These are phyloP conservation scores for Zaprionus inermis DNA, from an alignment of 1,140 invertebrate species.

Conservation along the genomic window DNA sequence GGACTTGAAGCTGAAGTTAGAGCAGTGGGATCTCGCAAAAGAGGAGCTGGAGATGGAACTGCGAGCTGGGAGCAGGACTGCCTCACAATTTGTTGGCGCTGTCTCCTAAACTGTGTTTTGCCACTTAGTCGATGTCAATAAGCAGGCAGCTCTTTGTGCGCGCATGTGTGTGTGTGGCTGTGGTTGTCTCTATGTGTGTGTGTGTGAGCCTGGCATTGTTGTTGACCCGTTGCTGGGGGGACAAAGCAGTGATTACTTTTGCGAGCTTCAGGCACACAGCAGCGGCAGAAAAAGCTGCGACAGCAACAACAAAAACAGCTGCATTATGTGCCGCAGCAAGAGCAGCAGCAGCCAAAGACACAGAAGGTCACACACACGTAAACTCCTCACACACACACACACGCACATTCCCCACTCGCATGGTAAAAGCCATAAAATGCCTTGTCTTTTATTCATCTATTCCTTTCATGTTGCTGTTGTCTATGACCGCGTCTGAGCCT, in stretches of 20 bases:
- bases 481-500: conserved; percentile 32
- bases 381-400: conserved; percentile 1
- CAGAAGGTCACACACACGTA: conserved; percentile 63
- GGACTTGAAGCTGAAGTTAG: neutral
- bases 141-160: conserved; percentile 24
- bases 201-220: conserved; percentile 20
- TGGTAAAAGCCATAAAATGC: conserved; percentile 52
- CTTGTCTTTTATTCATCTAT: conserved; percentile 37
- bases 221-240: conserved; percentile 31
- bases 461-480: conserved; percentile 15
- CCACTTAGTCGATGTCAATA: conserved; percentile 75
- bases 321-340: conserved; percentile 57
- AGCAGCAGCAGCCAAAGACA: conserved; percentile 69
- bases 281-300: conserved; percentile 12
- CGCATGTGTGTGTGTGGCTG: neutral
- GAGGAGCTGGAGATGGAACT: neutral
- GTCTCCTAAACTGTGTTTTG: conserved; percentile 62
- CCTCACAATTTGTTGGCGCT: conserved; percentile 31
- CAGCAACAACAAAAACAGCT: conserved; percentile 27
- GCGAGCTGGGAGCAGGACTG: conserved; percentile 27
- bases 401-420: conserved; percentile 1
- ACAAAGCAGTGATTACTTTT: conserved; percentile 74
- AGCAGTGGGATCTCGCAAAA: neutral
- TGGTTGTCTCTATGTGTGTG: neutral
- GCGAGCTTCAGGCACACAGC: conserved; percentile 19